Conservation (phyloP, 1,140 invertebrate genomes). For the Drosophila eugracilis region DNA sequence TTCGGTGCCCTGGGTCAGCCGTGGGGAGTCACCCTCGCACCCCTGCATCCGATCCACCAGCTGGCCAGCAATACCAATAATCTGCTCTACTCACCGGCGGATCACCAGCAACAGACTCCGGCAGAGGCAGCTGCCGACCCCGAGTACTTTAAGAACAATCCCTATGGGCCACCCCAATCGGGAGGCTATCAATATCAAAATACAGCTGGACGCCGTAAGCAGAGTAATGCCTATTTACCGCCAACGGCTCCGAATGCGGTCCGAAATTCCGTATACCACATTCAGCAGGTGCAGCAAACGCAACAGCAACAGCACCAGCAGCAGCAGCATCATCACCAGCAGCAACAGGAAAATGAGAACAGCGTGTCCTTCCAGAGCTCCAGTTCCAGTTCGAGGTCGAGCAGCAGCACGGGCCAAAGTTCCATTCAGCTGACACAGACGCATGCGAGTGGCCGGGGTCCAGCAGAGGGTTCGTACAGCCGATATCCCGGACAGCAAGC, state of each 20-base stretch:
- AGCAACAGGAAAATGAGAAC: slow-evolving; percentile 58
- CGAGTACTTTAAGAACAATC: slow-evolving; percentile 42
- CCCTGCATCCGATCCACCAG: slow-evolving; percentile 80
- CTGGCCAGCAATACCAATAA: slow-evolving; percentile 83
- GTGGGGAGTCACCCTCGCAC: slow-evolving; percentile 80
- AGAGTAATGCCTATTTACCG: slow-evolving; percentile 75
- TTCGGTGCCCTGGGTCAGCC: slow-evolving; percentile 73
- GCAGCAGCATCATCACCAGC: slow-evolving; percentile 53
- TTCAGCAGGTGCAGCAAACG: slow-evolving; percentile 38
- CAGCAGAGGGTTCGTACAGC: slow-evolving; percentile 65
- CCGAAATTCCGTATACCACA: slow-evolving; percentile 72
- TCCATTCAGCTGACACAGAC: slow-evolving; percentile 60
- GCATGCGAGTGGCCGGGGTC: slow-evolving; percentile 46
- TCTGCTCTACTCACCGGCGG: slow-evolving; percentile 80
- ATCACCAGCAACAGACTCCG: slow-evolving; percentile 69
- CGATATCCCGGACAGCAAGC: slow-evolving; percentile 52
- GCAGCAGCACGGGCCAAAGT: slow-evolving; percentile 48
- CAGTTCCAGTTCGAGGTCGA: slow-evolving; percentile 51
- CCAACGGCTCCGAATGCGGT: slow-evolving; percentile 55
- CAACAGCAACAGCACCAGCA: slow-evolving; percentile 56
- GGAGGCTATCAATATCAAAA: slow-evolving; percentile 66
- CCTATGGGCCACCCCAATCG: slow-evolving; percentile 25
- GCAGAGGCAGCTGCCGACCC: slow-evolving; percentile 11
- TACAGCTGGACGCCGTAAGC: slow-evolving; percentile 41
- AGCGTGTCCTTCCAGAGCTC: slow-evolving; percentile 63